Conservation (phyloP, 2,888 invertebrate genomes). For the Altica lythri region DNA sequence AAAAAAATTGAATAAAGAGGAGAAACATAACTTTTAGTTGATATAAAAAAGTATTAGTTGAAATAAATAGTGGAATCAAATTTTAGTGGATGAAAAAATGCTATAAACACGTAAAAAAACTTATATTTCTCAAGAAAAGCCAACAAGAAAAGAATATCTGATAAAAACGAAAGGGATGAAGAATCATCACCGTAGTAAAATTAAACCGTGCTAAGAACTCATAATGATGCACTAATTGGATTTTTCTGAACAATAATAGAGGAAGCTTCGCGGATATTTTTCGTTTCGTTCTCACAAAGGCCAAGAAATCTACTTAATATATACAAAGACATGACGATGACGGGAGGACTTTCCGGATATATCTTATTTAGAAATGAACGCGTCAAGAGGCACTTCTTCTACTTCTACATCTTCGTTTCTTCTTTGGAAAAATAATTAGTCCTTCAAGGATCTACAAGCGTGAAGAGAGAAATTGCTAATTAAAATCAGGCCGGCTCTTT, state of each 20-base stretch:
- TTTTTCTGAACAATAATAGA: conserved; percentile 34
- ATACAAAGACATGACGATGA: conserved; percentile 39
- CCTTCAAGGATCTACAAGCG: conserved; percentile 20
- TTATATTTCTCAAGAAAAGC: too few species aligned
- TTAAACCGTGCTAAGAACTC: conserved; percentile 19
- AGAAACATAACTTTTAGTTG: too few species aligned
- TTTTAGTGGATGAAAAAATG: not conserved
- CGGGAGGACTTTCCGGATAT: conserved; percentile 29
- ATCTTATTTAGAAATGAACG: conserved; percentile 27
- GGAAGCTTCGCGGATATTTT: conserved; percentile 28
- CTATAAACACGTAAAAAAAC: not conserved
- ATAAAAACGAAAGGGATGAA: conserved; percentile 2
- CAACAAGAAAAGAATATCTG: too few species aligned
- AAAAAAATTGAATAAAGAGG: too few species aligned
- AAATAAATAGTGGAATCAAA: too few species aligned
- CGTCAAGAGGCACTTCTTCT: conserved; percentile 6
- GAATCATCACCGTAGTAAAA: conserved; percentile 15
- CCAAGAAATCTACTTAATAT: conserved; percentile 39
- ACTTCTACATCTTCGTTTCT: conserved; percentile 25
- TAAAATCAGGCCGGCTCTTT: conserved; percentile 15
- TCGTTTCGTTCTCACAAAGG: conserved; percentile 32
- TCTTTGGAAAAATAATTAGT: conserved; percentile 34
- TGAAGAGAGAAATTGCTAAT: conserved; percentile 23
- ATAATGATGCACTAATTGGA: conserved; percentile 32
- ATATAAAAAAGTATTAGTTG: too few species aligned